Evolutionary conservation across 2,113 vertebrate species (phyloP).

Genomic region (Synodontis membranacea): DNA sequence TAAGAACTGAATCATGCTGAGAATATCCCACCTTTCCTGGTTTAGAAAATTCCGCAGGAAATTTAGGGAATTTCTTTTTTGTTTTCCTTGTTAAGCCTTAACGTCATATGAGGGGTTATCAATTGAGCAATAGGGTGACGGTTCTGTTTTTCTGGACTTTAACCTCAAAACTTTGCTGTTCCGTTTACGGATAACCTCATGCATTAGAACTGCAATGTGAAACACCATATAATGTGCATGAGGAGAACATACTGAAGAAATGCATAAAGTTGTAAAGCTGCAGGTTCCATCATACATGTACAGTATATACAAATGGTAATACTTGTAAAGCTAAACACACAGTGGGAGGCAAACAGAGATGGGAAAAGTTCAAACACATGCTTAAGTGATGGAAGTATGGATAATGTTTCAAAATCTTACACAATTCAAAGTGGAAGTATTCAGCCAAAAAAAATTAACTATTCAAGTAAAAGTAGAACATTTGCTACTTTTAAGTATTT

Average conservation of each 20-base stretch:
- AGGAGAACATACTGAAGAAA: not conserved
- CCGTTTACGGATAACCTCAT: conserved; percentile 7
- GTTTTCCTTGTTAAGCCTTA: conserved; percentile 25
- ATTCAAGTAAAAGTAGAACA: not conserved
- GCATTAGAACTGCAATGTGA: not conserved
- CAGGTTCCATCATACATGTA: not conserved
- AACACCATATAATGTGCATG: not conserved
- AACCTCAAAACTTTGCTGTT: conserved; percentile 19
- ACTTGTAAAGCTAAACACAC: not conserved
- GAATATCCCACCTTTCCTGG: not conserved
- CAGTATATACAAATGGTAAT: not conserved
- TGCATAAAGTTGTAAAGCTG: not conserved
- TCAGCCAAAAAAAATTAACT: not conserved
- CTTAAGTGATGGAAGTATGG: not conserved
- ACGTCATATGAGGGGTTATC: not conserved
- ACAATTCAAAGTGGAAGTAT: not conserved
- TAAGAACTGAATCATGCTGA: not conserved
- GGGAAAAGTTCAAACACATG: not conserved
- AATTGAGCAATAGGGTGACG: not conserved
- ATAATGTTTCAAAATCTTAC: not conserved
- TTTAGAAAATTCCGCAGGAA: conserved; percentile 32
- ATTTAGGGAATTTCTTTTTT: conserved; percentile 30
- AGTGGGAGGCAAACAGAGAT: not conserved
- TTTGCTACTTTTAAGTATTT: not conserved
- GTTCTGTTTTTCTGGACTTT: conserved; percentile 42